A percentile compares a stretch with the other conserved stretches of the same genome.
These are phyloP conservation scores for Fragum whitleyi DNA, from an alignment of 2,888 invertebrate genomes.

Conservation along the genomic window DNA sequence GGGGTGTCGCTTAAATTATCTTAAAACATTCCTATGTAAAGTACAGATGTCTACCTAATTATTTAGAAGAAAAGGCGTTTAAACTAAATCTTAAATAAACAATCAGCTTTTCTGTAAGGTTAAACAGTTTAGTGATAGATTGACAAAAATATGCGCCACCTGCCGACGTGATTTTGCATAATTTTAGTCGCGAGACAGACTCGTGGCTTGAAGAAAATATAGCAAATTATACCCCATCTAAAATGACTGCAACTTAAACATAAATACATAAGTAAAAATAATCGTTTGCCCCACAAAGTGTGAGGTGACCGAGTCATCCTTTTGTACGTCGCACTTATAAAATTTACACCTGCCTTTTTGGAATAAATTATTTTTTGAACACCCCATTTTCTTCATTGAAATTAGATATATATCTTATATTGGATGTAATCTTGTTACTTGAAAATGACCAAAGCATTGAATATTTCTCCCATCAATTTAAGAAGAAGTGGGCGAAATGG, in stretches of 20 bases:
- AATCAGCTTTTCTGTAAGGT: not conserved
- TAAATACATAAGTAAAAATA: conserved; percentile 10
- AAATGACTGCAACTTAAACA: conserved; percentile 8
- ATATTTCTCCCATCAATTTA: too few relatives aligned
- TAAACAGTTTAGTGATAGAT: not conserved
- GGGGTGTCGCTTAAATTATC: too few relatives aligned
- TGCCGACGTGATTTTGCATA: conserved; percentile 34
- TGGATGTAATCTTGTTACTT: too few relatives aligned
- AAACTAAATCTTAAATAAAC: not conserved
- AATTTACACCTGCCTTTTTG: conserved; percentile 56
- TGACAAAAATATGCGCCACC: conserved; percentile 30
- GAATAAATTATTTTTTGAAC: conserved; percentile 26
- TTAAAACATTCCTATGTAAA: not conserved
- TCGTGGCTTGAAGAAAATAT: conserved; percentile 33
- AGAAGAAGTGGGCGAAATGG: too few relatives aligned
- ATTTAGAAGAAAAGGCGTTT: not conserved
- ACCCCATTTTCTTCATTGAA: too few relatives aligned
- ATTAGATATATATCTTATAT: too few relatives aligned
- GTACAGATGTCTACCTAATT: not conserved
- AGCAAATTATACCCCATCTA: not conserved
- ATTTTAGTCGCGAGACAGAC: conserved; percentile 34
- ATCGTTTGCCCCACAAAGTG: conserved; percentile 35
- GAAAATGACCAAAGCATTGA: too few relatives aligned
- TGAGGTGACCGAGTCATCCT: conserved; percentile 34
- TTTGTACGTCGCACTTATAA: conserved; percentile 16